These are phyloP conservation scores for Muscicapa striata DNA, from an alignment of 2,797 vertebrate species.

Conservation along the genomic window DNA sequence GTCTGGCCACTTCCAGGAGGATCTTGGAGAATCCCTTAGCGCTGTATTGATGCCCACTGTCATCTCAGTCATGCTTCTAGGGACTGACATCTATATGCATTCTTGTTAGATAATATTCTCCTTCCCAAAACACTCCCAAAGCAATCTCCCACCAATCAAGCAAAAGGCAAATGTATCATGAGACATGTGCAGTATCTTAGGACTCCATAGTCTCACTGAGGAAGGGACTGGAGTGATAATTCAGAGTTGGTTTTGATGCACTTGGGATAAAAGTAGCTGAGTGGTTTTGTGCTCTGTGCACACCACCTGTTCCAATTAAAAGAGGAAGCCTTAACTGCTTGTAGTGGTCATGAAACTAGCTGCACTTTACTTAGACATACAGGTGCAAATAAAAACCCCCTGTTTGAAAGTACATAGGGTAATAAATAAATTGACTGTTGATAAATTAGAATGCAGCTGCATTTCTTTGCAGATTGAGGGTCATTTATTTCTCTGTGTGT, in stretches of 20 bases:
- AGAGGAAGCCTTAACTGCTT: constrained; percentile 66
- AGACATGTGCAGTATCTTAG: not conserved
- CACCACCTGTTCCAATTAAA: constrained; percentile 65
- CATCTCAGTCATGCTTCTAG: not conserved
- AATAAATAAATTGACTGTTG: not conserved
- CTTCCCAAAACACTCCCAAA: not conserved
- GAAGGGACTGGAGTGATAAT: not conserved
- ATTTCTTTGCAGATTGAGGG: not conserved
- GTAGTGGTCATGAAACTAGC: constrained; percentile 42
- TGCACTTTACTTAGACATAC: constrained; percentile 48
- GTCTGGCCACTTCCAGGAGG: not conserved
- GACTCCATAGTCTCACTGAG: not conserved
- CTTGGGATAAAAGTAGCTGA: not conserved
- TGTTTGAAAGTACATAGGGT: constrained; percentile 33
- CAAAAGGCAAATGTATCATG: not conserved
- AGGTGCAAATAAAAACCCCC: constrained; percentile 27
- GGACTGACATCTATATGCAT: not conserved
- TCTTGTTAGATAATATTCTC: not conserved
- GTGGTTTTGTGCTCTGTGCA: not conserved
- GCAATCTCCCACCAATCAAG: not conserved
- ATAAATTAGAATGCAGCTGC: constrained; percentile 7
- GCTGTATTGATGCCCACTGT: not conserved
- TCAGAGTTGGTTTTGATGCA: not conserved
- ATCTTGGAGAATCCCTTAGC: not conserved
- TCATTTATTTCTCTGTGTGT: not conserved